A percentile compares a stretch with the other conserved stretches of the same genome.
phyloP scores from a whole-genome alignment of 2,113 vertebrate species.

The Trichomycterus rosablanca region DNA sequence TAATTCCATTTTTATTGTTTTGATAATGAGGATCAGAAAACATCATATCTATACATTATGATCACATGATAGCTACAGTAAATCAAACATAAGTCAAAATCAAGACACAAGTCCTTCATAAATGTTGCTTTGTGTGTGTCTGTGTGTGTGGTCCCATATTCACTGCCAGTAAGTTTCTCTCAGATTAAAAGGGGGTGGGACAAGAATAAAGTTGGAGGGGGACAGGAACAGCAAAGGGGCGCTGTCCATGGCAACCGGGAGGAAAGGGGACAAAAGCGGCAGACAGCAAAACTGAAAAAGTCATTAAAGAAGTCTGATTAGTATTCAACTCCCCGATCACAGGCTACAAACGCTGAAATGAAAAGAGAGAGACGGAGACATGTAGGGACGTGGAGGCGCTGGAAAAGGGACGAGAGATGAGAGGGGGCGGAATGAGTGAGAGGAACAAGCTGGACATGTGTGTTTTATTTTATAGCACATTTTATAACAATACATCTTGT shows the following conservation, averaged over 20 bases:
- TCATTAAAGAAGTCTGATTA: conserved; percentile 83
- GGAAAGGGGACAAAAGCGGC: conserved; percentile 55
- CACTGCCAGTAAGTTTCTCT: conserved; percentile 36
- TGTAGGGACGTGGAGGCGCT: conserved; percentile 34
- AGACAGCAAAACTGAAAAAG: conserved; percentile 69
- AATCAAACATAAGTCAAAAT: conserved; percentile 13
- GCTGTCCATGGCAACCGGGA: conserved; percentile 82
- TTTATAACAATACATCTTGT: too few species aligned
- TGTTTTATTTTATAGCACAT: too few species aligned
- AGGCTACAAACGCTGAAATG: conserved; percentile 33
- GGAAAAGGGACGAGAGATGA: conserved; percentile 34
- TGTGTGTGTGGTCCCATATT: conserved; percentile 16
- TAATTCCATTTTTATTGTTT: too few species aligned
- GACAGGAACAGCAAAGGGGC: conserved; percentile 51
- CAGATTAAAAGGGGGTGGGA: conserved; percentile 17
- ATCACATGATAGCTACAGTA: too few species aligned
- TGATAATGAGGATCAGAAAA: too few species aligned
- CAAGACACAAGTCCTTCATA: conserved; percentile 24
- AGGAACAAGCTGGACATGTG: too few species aligned
- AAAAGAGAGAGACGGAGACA: conserved; percentile 24
- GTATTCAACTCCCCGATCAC: conserved; percentile 71
- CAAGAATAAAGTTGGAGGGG: conserved; percentile 32
- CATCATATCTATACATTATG: too few species aligned
- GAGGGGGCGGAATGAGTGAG: neutral
- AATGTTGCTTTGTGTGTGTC: conserved; percentile 9